Evolutionary conservation across 1,140 invertebrate species (phyloP).

Genomic region (Nylanderia fulva): DNA sequence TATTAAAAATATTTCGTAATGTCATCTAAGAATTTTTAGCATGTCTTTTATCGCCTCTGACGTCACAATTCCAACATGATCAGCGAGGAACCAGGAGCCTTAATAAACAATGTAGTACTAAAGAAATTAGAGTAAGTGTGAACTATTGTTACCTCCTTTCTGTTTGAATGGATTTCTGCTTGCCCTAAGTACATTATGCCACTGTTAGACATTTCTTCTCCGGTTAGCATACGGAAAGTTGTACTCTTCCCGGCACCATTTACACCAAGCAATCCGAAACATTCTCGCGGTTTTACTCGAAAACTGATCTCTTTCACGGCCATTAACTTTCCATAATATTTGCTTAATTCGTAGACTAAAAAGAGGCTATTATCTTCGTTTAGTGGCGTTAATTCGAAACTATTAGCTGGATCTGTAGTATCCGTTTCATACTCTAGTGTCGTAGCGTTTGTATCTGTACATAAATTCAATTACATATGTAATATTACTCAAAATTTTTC

Average conservation of each 20-base stretch:
- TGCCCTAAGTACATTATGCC: slow-evolving; percentile 86
- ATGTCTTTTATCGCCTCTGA: no score
- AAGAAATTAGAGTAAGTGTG: slow-evolving; percentile 5
- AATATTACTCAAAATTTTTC: neutral
- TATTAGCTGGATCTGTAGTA: neutral
- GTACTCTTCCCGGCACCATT: slow-evolving; percentile 96
- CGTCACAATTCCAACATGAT: no score
- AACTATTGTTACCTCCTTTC: slow-evolving; percentile 82
- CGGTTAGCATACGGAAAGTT: slow-evolving; percentile 96
- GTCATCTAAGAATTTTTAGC: no score
- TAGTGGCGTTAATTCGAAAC: neutral
- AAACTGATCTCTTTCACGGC: slow-evolving; percentile 92
- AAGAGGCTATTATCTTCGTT: slow-evolving; percentile 75
- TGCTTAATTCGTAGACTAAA: slow-evolving; percentile 87
- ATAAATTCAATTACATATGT: slow-evolving; percentile 14
- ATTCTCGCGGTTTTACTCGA: slow-evolving; percentile 89
- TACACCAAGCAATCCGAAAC: slow-evolving; percentile 95
- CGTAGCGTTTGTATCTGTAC: neutral
- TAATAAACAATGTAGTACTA: neutral
- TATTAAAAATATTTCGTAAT: no score
- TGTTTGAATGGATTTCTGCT: slow-evolving; percentile 82
- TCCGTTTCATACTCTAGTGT: neutral
- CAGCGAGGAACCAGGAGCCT: no score
- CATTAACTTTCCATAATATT: slow-evolving; percentile 89
- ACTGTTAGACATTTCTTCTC: slow-evolving; percentile 89